Evolutionary conservation across 2,888 invertebrate species (phyloP), one percentile per base, ranked within the genome.

Genomic region (Drosophila falleni): DNA sequence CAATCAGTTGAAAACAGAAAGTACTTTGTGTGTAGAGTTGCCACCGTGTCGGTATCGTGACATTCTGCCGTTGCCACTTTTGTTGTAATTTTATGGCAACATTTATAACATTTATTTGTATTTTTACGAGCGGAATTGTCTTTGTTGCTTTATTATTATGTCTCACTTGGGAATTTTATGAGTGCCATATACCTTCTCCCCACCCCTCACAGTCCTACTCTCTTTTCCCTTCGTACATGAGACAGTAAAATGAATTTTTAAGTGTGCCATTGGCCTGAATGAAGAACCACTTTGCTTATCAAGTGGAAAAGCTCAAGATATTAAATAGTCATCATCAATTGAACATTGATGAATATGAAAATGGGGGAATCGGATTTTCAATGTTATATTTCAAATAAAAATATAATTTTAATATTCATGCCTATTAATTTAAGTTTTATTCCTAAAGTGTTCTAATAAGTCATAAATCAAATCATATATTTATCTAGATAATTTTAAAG

Each of bases 71-170:
- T 60, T 79, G 80, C 56, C 56, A 66, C 63, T 35, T 63, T 82
- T 72, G 71, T 74, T 81, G 80, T 80, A 80, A 74, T 89, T 84
- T 89, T 84, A 89, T 89, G 84, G 79, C 81, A 67, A 74, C 87
- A 89, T 85, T 85, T 85, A 89, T 85, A 87, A 87, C 85, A 89
- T 89, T 87, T 85, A 89, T 89, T 87, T 77, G 87, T 73, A 77
- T 89, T 76, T 85, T 85, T 89, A 87, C 81, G 85, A 82, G 62
- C 76, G 71, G 74, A 86, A 84, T 85, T 89, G 88, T 85, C 82
- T 89, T 81, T 89, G 74, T 81, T 87, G 87, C 74, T 89, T 89
- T 87, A 84, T 85, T 85, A 89, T 87, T 87, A 85, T 85, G 84
- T 75, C 77, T 79, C 80, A 84, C 76, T 87, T 77, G 65, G 78